phyloP scores from a whole-genome alignment of 2,797 vertebrate species.

The Tapera naevia region DNA sequence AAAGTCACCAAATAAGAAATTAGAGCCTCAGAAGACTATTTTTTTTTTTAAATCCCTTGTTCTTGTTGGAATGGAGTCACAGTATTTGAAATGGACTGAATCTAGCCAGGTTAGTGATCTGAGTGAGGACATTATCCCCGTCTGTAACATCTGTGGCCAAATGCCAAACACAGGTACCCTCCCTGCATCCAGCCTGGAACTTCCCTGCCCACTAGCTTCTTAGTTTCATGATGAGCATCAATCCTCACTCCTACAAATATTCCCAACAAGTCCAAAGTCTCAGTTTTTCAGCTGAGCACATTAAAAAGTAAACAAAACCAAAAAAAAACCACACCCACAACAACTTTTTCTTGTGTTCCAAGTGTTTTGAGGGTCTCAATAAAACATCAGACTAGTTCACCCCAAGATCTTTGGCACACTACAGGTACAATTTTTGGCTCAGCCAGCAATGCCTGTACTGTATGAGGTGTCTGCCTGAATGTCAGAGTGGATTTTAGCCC shows the following conservation, averaged over 20 bases:
- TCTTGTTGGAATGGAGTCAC: not conserved
- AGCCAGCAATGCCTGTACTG: not conserved
- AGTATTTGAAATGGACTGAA: not conserved
- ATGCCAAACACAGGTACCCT: not conserved
- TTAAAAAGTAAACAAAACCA: not conserved
- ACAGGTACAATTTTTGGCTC: rapidly evolving
- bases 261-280: not conserved
- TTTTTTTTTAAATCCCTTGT: not conserved
- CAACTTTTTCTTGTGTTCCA: not conserved
- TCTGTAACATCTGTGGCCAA: not conserved
- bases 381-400: not conserved
- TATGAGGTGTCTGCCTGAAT: not conserved
- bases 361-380: not conserved
- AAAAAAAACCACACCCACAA: not conserved
- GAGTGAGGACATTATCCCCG: not conserved
- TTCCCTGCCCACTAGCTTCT: not conserved
- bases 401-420: not conserved
- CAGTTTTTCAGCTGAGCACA: not conserved
- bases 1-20: not conserved
- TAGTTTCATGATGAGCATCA: rapidly evolving
- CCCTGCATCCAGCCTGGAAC: not conserved
- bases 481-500: not conserved
- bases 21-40: not conserved
- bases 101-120: not conserved
- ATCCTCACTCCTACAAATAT: not conserved